phyloP scores from a whole-genome alignment of 2,113 vertebrate species.

The Melierax canorus region DNA sequence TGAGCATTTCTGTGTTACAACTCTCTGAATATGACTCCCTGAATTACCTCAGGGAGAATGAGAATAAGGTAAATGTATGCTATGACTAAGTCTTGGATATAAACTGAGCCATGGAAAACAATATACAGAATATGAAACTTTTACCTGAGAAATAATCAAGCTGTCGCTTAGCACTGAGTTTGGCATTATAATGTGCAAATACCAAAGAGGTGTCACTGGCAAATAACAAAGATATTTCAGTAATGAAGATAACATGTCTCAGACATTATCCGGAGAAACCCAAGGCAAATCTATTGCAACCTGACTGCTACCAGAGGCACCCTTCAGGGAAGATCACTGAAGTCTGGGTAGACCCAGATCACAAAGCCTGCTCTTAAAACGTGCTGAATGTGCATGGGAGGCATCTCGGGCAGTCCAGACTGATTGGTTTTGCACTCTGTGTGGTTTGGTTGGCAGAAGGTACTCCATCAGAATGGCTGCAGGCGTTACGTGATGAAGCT shows the following conservation, averaged over 20 bases:
- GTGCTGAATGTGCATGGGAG: neutral
- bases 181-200: neutral
- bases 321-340: neutral
- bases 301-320: neutral
- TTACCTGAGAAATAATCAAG: neutral
- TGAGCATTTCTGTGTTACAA: neutral
- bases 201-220: neutral
- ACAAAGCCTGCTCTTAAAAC: neutral
- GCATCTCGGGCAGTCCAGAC: neutral
- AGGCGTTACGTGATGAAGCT: neutral
- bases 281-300: neutral
- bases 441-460: neutral
- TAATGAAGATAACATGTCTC: neutral
- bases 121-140: neutral
- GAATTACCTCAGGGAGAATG: neutral
- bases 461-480: neutral
- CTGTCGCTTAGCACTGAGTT: neutral
- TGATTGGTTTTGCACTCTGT: neutral
- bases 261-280: neutral
- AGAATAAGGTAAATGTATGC: neutral
- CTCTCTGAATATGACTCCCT: neutral
- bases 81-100: neutral
- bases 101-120: neutral
- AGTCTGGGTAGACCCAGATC: neutral
- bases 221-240: neutral